Evolutionary conservation across 2,113 vertebrate species (phyloP).

Genomic region (Corydoras sp.): DNA sequence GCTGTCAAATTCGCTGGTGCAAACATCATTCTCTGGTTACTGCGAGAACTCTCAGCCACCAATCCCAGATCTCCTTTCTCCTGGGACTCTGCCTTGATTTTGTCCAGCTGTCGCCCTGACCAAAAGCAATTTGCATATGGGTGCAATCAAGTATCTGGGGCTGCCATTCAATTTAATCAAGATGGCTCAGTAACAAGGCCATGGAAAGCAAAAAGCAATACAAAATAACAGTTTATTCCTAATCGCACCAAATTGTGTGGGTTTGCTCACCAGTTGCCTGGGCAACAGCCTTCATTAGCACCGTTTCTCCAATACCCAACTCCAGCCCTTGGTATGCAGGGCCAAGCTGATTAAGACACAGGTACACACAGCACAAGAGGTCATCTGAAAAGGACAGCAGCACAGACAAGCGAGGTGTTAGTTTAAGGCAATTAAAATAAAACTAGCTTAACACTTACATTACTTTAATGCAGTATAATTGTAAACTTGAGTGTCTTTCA

Average conservation of each 20-base stretch:
- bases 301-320: conserved; percentile 76
- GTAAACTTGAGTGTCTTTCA: too few relatives aligned
- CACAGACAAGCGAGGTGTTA: not conserved
- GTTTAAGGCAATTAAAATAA: conserved; percentile 44
- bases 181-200: conserved; percentile 6
- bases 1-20: conserved; percentile 73
- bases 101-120: conserved; percentile 80
- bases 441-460: not conserved
- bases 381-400: conserved; percentile 52
- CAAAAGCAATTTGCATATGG: conserved; percentile 37
- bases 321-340: conserved; percentile 80
- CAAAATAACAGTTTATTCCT: conserved; percentile 13
- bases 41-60: conserved; percentile 83
- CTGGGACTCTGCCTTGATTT: conserved; percentile 75
- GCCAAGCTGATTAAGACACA: conserved; percentile 81
- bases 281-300: conserved; percentile 83
- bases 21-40: conserved; percentile 83
- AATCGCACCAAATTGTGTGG: not conserved
- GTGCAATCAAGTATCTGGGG: not conserved
- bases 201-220: conserved; percentile 28
- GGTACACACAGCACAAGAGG: conserved; percentile 78
- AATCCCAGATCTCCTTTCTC: conserved; percentile 83
- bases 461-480: too few relatives aligned
- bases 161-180: conserved; percentile 13
- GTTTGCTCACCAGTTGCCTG: conserved; percentile 73